phyloP scores from a whole-genome alignment of 2,888 invertebrate genomes.

The Drosophila merina region DNA sequence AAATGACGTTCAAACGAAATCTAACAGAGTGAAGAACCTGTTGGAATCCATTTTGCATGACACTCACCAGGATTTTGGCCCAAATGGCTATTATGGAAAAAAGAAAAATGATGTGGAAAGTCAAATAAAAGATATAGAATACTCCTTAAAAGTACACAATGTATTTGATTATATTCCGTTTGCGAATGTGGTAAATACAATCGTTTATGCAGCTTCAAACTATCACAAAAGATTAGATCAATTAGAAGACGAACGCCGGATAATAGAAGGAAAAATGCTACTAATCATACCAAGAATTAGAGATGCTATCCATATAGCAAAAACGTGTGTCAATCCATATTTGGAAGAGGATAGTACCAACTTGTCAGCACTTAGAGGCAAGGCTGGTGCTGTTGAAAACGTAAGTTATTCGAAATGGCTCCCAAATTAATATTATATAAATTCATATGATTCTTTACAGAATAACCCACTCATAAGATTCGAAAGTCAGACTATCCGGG shows the following conservation, averaged over 20 bases:
- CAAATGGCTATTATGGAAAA: neutral
- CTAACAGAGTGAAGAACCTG: neutral
- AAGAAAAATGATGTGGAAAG: neutral
- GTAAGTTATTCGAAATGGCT: neutral
- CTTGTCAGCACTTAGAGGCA: neutral
- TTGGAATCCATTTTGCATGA: neutral
- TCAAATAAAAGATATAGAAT: neutral
- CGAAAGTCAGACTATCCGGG: neutral
- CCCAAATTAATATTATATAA: neutral
- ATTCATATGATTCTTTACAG: neutral
- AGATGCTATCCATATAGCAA: neutral
- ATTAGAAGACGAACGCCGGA: neutral
- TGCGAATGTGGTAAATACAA: neutral
- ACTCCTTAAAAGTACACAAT: neutral
- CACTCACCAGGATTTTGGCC: neutral
- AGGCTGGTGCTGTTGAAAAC: neutral
- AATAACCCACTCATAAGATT: neutral
- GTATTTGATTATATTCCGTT: neutral
- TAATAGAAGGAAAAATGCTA: neutral
- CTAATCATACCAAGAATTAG: neutral
- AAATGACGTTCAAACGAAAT: slow-evolving; percentile 1
- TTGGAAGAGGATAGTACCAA: neutral
- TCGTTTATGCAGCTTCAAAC: neutral
- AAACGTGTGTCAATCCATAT: neutral
- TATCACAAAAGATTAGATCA: neutral